phyloP scores from a whole-genome alignment of 2,113 vertebrate species.

The Daphoenositta chrysoptera region DNA sequence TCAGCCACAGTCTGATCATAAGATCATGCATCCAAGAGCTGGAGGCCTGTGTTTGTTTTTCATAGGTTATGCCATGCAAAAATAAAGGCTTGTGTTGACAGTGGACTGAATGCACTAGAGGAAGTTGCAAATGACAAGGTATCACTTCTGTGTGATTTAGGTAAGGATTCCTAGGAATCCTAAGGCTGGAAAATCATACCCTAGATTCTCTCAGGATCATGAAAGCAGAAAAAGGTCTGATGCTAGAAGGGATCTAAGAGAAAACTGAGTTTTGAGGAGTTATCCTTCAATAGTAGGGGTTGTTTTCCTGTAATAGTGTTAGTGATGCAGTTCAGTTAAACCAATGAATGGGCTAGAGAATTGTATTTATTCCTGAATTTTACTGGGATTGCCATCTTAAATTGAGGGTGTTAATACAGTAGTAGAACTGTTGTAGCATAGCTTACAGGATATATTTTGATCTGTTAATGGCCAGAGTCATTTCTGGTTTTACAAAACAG shows the following conservation, averaged over 20 bases:
- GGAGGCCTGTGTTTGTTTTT: background rate
- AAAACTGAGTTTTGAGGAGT: background rate
- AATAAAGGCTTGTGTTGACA: background rate
- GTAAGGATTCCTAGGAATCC: background rate
- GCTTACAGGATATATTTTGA: background rate
- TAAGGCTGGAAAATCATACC: background rate
- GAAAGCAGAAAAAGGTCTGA: background rate
- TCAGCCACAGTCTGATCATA: background rate
- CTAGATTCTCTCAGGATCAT: background rate
- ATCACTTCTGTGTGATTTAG: background rate
- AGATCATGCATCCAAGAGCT: background rate
- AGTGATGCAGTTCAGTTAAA: background rate
- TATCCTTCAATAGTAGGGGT: background rate
- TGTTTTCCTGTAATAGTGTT: background rate
- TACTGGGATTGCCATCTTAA: background rate
- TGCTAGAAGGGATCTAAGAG: background rate
- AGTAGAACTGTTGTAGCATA: background rate
- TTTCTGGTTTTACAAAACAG: background rate
- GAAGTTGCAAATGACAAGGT: background rate
- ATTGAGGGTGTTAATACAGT: background rate
- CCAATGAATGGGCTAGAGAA: background rate
- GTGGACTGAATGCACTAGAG: background rate
- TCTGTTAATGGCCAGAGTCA: background rate
- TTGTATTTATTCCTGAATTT: background rate
- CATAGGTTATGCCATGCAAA: background rate